Conservation (phyloP, 2,113 vertebrate species). For the Elaphurus davidianus region DNA sequence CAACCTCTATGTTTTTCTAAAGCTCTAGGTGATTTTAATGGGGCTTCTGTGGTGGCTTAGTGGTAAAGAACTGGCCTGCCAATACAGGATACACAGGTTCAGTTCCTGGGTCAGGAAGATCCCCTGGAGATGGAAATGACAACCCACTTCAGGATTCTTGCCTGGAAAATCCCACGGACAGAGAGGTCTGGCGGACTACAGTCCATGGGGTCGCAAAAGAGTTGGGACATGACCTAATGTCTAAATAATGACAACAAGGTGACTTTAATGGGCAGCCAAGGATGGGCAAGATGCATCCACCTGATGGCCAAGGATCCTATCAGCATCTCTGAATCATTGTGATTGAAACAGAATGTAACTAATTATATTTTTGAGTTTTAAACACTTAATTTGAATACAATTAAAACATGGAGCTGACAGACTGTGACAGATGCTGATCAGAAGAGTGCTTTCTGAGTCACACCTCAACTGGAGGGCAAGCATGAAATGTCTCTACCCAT, state of each 20-base stretch:
- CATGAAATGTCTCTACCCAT: background rate
- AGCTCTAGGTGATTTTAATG: background rate
- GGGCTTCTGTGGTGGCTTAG: background rate
- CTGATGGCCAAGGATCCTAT: background rate
- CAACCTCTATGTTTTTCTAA: background rate
- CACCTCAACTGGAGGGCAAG: background rate
- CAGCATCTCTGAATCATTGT: background rate
- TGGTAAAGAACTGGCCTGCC: background rate
- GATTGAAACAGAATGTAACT: conserved; percentile 13
- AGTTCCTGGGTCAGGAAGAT: background rate
- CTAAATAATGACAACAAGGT: background rate
- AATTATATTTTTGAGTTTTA: conserved; percentile 26
- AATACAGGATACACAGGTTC: background rate
- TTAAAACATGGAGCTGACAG: background rate
- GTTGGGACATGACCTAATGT: background rate
- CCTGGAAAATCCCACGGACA: background rate
- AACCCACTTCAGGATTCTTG: background rate
- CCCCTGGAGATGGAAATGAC: background rate
- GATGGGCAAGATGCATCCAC: background rate
- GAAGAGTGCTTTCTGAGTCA: background rate
- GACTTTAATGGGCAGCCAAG: background rate
- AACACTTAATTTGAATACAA: conserved; percentile 12
- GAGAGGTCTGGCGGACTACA: background rate
- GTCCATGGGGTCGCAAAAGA: background rate
- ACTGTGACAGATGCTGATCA: background rate